Base-by-base conservation (phyloP, 2,113 vertebrate species). In the Corythoichthys intestinalis region DNA sequence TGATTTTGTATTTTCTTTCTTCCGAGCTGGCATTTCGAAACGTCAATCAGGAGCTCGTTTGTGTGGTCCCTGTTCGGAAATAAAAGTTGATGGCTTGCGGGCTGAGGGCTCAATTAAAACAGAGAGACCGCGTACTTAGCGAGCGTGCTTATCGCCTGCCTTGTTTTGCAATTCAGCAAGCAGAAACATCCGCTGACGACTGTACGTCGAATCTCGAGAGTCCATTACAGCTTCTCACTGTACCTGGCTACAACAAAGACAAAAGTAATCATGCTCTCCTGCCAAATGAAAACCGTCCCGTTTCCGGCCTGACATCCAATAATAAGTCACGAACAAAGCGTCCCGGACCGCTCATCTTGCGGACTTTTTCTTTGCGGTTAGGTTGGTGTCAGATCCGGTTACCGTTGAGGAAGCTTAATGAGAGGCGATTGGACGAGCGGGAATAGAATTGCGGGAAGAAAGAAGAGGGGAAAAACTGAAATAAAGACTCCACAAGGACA, bases 401-500 rank as follows among this genome's bases (percentile, higher is more conserved):
- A 83, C 74, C 84, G 85, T 83, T 86, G 85, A 88, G 79, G 71
- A 68, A 82, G 78, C 85, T 83, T 89, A 89, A 89, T 86, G 85
- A 86, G 84, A 83, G 66, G 69, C 72, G 54, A 68, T 50, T 47
- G 13, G 4, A 35, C 17, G 4, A 13, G 11, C 6, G 9, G 46
- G 8, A 76, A 54, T 63, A 72, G n/a, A 54, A 65, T 68, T 71
- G 56, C 0, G 48, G 58, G 73, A 59, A 74, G 20, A 35, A 46
- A 37, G 67, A 70, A 59, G 41, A 15, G 34, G 35, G 4, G 28
- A 72, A 50, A 68, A 69, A 73, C 76, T 49, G 65, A 76, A 17
- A 49, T 11, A 7, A 47, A 11, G 46, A 47, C 11, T 47, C 46
- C 46, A 47, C 46, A 47, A 47, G 46, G 46, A 47, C 46, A 7